Base-by-base conservation (phyloP, 2,888 invertebrate species). In the Plebejus argus region DNA sequence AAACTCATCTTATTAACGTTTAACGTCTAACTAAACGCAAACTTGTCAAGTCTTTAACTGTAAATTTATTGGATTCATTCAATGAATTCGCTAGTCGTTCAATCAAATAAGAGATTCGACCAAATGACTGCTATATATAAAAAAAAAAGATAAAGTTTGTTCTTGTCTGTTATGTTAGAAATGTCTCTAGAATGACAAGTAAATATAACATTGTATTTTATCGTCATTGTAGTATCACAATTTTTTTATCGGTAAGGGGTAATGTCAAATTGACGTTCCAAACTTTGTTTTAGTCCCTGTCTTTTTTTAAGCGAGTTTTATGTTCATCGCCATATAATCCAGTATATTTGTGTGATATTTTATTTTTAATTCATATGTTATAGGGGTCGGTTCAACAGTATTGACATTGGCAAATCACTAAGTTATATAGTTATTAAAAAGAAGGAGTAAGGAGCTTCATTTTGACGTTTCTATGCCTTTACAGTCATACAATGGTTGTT, bases 281-380 rank as follows among this genome's bases (percentile, higher is more conserved):
- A 6, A 15, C 28, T 28, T 66, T 33, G 28, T 66, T 20, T 33
- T 5, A 15, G 28, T 33, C 6, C 18, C 28, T 12, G 3, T 66
- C 66, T 66, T 66, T 66, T 7, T 33, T 28, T 10, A 12, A 23
- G 23, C 23, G 61, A 15, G 66, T 66, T 2, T 4, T 28, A 66
- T 15, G 66, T 66, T 66, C 28, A 66, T 66, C 66, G 66, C 66
- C 66, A 28, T 72, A 45, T 72, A 53, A 70, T 79, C 79, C 76
- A 78, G 78, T 77, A 77, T 77, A 72, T 58, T 72, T 77, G 77
- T 77, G 77, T 77, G 77, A 77, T 77, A 77, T 72, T 61, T 77
- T 72, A 58, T 58, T 77, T 77, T 72, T 77, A 72, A 77, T 72
- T 72, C 39, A 72, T 72, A 58, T 61, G 61, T 77, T 71, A 56